phyloP scores from a whole-genome alignment of 2,113 vertebrate genomes.

The Albula goreensis region DNA sequence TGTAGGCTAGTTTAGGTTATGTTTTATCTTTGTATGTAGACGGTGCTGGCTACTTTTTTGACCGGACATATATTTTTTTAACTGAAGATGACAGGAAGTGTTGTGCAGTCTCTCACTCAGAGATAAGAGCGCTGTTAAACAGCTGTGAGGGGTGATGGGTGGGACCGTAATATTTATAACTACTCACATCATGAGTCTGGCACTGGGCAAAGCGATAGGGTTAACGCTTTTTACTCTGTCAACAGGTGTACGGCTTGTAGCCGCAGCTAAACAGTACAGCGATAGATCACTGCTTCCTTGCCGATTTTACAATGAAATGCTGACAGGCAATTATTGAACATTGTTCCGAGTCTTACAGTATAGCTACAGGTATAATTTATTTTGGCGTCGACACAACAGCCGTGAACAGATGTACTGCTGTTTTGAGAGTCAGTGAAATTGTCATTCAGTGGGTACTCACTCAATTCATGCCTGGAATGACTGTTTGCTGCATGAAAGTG shows the following conservation, averaged over 20 bases:
- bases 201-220: background rate
- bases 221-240: background rate
- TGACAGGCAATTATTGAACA: background rate
- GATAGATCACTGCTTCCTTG: background rate
- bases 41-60: background rate
- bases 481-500: background rate
- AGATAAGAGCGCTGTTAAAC: conserved; percentile 22
- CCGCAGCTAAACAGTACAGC: too few relatives aligned
- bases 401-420: too few relatives aligned
- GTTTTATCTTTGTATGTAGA: too few relatives aligned
- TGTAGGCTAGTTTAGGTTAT: too few relatives aligned
- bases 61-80: background rate
- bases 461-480: too few relatives aligned
- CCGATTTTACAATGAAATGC: background rate
- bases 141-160: background rate
- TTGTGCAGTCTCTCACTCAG: conserved; percentile 9
- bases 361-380: background rate
- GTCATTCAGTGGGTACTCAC: too few relatives aligned
- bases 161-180: conserved; percentile 11
- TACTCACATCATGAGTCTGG: background rate
- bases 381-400: too few relatives aligned
- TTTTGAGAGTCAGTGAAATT: too few relatives aligned
- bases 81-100: conserved; percentile 27
- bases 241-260: background rate
- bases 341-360: background rate